Evolutionary conservation across 37 sponge, comb jelly and placozoan species (phyloP).

Genomic region (Beroe forskalii): DNA sequence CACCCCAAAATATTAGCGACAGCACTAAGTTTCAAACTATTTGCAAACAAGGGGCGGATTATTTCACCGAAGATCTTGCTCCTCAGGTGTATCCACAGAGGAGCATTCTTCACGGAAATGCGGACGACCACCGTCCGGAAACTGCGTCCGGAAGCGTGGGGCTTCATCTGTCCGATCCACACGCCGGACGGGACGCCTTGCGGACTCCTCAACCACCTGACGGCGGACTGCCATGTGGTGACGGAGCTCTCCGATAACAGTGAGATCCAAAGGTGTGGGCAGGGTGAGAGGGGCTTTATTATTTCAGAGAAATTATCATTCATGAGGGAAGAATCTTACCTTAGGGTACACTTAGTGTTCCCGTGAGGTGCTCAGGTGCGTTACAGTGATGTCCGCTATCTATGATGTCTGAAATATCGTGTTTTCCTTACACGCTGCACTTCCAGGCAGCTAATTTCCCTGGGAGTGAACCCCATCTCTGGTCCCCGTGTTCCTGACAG

Average conservation of each 20-base stretch:
- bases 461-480: slow-evolving; percentile 54
- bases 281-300: no score
- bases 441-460: slow-evolving; percentile 22
- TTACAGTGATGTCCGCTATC: no score
- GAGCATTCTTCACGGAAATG: slow-evolving; percentile 93
- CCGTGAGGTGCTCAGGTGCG: no score
- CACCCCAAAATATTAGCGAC: no score
- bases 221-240: slow-evolving; percentile 72
- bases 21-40: background rate
- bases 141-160: slow-evolving; percentile 95
- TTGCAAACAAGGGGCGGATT: no score
- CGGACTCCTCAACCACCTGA: slow-evolving; percentile 92
- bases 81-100: slow-evolving; percentile 88
- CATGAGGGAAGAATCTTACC: no score
- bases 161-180: slow-evolving; percentile 98
- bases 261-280: slow-evolving; percentile 8
- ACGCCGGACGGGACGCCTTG: slow-evolving; percentile 99
- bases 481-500: slow-evolving; percentile 18
- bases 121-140: slow-evolving; percentile 91
- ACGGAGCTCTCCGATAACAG: background rate
- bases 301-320: no score
- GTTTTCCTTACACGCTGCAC: no score
- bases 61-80: no score
- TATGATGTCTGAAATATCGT: no score
- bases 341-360: no score